phyloP scores from a whole-genome alignment of 92 coral and sea anemone genomes.

The Porites evermanni region DNA sequence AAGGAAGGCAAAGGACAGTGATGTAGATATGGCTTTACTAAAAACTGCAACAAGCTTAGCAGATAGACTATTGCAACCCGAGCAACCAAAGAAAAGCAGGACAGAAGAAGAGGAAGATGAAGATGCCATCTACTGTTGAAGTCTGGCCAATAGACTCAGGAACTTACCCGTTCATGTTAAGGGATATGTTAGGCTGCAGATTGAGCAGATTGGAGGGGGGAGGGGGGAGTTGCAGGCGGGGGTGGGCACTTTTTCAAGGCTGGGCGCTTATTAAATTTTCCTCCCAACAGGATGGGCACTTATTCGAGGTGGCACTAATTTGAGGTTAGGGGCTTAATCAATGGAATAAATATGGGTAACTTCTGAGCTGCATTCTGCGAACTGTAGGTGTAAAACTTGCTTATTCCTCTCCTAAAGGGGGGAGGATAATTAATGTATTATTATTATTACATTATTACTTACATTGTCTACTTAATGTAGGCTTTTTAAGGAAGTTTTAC shows the following conservation, averaged over 20 bases:
- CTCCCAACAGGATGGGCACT: too few relatives aligned
- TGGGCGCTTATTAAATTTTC: too few relatives aligned
- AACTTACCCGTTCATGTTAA: slow-evolving; percentile 17
- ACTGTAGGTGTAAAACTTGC: background rate
- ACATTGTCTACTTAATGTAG: slow-evolving; percentile 23
- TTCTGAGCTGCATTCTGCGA: slow-evolving; percentile 25
- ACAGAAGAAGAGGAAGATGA: slow-evolving; percentile 26
- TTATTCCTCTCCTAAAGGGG: too few relatives aligned
- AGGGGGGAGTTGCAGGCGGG: too few relatives aligned
- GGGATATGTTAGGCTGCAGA: slow-evolving; percentile 29
- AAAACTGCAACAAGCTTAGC: slow-evolving; percentile 29
- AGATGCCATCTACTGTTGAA: slow-evolving; percentile 19
- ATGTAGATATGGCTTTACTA: slow-evolving; percentile 39
- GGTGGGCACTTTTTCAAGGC: too few relatives aligned
- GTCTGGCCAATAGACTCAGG: slow-evolving; percentile 31
- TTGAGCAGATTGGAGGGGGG: slow-evolving; percentile 10
- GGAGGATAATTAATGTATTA: background rate
- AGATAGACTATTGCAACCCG: slow-evolving; percentile 27
- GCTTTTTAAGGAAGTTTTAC: slow-evolving; percentile 27
- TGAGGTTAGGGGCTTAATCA: slow-evolving; percentile 19
- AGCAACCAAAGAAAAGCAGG: slow-evolving; percentile 2
- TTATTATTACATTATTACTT: slow-evolving; percentile 1
- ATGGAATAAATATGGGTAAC: slow-evolving; percentile 24
- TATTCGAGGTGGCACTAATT: background rate
- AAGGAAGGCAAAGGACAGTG: slow-evolving; percentile 21